phyloP scores from a whole-genome alignment of 2,797 vertebrate species.

The Microctenopoma stevenorrisi region DNA sequence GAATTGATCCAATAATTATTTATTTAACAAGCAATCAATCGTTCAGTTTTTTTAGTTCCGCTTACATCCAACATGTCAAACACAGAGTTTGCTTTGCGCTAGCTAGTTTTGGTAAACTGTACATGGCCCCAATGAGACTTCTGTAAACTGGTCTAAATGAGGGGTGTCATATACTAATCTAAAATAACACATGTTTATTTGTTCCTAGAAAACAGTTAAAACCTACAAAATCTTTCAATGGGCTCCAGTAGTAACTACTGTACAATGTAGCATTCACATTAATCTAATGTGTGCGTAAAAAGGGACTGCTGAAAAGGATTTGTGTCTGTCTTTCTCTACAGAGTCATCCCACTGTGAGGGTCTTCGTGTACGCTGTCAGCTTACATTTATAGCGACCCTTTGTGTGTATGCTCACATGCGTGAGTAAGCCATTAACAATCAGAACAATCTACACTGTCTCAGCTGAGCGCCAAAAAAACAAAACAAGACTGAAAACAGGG shows the following conservation, averaged over 20 bases:
- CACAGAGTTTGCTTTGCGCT: too few relatives aligned
- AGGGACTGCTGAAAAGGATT: slow-evolving; percentile 43
- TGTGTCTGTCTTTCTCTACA: slow-evolving; percentile 24
- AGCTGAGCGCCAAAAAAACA: slow-evolving; percentile 17
- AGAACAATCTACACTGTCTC: slow-evolving; percentile 36
- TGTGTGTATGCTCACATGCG: slow-evolving; percentile 53
- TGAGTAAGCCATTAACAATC: slow-evolving; percentile 59
- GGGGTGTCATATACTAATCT: slow-evolving; percentile 3
- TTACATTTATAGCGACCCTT: slow-evolving; percentile 50
- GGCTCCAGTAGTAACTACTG: slow-evolving; percentile 20
- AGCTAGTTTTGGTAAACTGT: too few relatives aligned
- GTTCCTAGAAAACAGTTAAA: not conserved
- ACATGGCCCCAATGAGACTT: not conserved
- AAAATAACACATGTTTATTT: slow-evolving; percentile 5
- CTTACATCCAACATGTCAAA: too few relatives aligned
- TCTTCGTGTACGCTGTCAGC: slow-evolving; percentile 50
- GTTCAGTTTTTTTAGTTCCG: too few relatives aligned
- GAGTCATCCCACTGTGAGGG: slow-evolving; percentile 45
- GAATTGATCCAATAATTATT: not conserved
- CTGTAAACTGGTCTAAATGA: not conserved
- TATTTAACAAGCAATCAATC: not conserved
- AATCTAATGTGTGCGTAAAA: slow-evolving; percentile 43
- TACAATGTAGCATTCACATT: slow-evolving; percentile 44
- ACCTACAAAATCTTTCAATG: slow-evolving; percentile 9
- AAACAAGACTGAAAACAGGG: slow-evolving; percentile 9